These are phyloP conservation scores for Zaprionus africanus DNA, from an alignment of 1,140 invertebrate genomes.

Conservation along the genomic window DNA sequence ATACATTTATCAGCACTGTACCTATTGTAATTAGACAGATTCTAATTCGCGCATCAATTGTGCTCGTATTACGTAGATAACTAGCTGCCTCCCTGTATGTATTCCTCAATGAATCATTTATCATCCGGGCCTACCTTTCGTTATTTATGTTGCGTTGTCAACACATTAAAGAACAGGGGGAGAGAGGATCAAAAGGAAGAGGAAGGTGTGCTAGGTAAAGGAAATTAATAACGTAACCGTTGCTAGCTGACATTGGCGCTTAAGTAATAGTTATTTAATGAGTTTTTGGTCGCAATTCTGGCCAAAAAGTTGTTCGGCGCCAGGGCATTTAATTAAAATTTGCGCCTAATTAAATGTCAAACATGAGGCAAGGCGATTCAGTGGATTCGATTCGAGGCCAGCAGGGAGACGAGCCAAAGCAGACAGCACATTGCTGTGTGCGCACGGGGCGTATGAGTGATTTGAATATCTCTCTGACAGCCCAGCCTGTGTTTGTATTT, in stretches of 20 bases:
- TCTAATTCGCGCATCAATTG: constrained; percentile 10
- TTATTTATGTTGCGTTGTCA: constrained; percentile 45
- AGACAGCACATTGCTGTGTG: constrained; percentile 52
- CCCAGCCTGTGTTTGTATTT: constrained; percentile 6
- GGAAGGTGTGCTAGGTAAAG: neutral
- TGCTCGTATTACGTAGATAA: neutral
- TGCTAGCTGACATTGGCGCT: constrained; percentile 54
- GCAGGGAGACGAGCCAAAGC: constrained; percentile 7
- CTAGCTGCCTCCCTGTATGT: neutral
- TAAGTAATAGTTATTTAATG: constrained; percentile 80
- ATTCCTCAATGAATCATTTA: constrained; percentile 23
- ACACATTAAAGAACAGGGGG: neutral
- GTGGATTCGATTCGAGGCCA: neutral
- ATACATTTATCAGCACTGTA: neutral
- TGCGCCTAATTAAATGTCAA: constrained; percentile 74
- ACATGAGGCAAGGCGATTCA: constrained; percentile 33
- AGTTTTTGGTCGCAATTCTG: constrained; percentile 53
- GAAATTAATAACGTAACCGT: constrained; percentile 70
- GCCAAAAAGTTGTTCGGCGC: constrained; percentile 65
- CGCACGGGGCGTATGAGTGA: constrained; percentile 66
- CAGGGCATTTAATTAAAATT: constrained; percentile 77
- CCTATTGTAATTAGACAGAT: neutral
- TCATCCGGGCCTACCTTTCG: constrained; percentile 24
- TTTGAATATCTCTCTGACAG: constrained; percentile 31
- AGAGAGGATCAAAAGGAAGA: neutral